Percentiles rank a stretch among this genome's conserved stretches.
phyloP scores from a whole-genome alignment of 2,797 vertebrate species.

The Hypotaenidia philippensis region DNA sequence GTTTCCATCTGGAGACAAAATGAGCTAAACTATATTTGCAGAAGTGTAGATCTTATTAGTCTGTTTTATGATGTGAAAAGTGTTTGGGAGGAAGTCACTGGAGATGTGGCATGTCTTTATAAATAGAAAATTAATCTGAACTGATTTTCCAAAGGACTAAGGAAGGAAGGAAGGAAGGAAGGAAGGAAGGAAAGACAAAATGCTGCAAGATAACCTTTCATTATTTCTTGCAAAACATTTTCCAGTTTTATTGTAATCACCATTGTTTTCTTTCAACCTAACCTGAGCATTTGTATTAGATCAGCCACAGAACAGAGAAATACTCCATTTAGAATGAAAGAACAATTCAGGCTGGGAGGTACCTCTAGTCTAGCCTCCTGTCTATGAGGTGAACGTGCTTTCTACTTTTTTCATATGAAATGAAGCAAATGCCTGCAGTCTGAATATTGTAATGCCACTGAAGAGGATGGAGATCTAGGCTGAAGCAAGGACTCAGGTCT shows the following conservation, averaged over 20 bases:
- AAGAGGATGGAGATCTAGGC: neutral
- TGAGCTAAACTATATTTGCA: neutral
- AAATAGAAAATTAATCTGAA: neutral
- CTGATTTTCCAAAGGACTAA: neutral
- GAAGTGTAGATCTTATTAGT: neutral
- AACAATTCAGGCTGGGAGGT: neutral
- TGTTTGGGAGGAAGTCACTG: neutral
- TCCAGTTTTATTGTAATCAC: accelerated
- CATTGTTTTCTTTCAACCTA: neutral
- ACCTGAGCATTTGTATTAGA: neutral
- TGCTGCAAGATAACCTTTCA: accelerated
- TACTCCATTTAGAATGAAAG: neutral
- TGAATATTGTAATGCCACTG: neutral
- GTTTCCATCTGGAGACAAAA: neutral
- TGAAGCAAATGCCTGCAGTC: neutral
- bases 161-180: too few relatives aligned
- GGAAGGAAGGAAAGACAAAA: neutral
- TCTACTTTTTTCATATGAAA: neutral
- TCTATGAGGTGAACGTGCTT: neutral
- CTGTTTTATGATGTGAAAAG: neutral
- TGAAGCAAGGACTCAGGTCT: neutral
- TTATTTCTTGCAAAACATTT: neutral
- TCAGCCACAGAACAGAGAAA: neutral
- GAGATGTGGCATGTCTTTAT: neutral
- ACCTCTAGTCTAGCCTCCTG: neutral